Conservation (phyloP, 2,797 vertebrate species). For the Enteromius fasciolatus region DNA sequence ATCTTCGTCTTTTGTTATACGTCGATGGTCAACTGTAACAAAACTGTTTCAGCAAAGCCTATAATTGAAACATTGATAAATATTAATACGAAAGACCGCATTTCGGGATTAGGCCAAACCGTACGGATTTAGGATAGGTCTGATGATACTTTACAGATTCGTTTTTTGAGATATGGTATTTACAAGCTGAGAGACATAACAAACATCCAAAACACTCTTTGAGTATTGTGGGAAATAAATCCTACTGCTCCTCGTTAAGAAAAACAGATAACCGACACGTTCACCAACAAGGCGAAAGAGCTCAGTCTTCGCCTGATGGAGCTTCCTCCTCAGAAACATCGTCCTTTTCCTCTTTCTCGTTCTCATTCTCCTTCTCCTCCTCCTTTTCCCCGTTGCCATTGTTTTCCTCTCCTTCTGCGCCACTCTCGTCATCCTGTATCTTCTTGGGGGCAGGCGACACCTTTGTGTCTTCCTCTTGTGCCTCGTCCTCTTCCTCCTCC, state of each 20-base stretch:
- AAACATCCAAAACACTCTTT: conserved; percentile 79
- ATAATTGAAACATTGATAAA: conserved; percentile 33
- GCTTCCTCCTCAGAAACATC: conserved; percentile 97
- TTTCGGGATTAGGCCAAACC: conserved; percentile 40
- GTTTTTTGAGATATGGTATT: conserved; percentile 60
- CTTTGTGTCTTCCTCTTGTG: conserved; percentile 77
- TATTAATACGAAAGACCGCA: conserved; percentile 42
- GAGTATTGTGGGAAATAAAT: conserved; percentile 68
- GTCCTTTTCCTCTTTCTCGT: conserved; percentile 81
- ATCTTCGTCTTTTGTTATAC: conserved; percentile 2
- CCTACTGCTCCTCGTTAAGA: conserved; percentile 58
- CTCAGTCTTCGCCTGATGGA: conserved; percentile 96
- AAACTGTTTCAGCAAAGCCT: conserved; percentile 23
- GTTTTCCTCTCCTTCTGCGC: conserved; percentile 63
- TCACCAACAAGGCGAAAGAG: conserved; percentile 58
- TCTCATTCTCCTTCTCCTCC: conserved; percentile 71
- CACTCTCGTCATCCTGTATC: conserved; percentile 45
- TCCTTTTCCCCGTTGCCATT: conserved; percentile 61
- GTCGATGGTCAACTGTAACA: conserved; percentile 33
- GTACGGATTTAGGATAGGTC: conserved; percentile 50
- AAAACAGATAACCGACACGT: conserved; percentile 62
- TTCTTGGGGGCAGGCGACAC: conserved; percentile 83
- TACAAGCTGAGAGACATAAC: conserved; percentile 62
- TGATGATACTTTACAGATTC: conserved; percentile 59
- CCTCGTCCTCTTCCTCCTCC: conserved; percentile 75